Percentiles rank a stretch among this genome's conserved stretches.
phyloP scores from a whole-genome alignment of 1,140 invertebrate genomes.

The Anthonomus grandis region DNA sequence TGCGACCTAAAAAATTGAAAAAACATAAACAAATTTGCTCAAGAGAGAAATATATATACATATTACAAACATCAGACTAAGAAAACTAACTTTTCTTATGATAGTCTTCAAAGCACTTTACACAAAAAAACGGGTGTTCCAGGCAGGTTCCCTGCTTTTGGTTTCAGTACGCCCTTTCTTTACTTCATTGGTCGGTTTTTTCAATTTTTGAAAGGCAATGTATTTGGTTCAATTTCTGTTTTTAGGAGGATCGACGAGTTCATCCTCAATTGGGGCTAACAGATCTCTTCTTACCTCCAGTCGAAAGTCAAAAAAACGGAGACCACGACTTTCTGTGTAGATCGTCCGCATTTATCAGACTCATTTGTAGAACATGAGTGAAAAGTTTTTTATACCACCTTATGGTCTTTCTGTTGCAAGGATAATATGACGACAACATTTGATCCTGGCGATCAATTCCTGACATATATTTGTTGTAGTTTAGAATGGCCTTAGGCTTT shows the following conservation, averaged over 20 bases:
- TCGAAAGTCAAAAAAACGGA: conserved; percentile 17
- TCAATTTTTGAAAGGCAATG: conserved; percentile 16
- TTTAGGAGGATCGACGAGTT: background rate
- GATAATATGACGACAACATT: too few relatives aligned
- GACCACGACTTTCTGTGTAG: conserved; percentile 9
- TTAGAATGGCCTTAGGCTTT: too few relatives aligned
- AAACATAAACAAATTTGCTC: too few relatives aligned
- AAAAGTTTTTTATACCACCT: too few relatives aligned
- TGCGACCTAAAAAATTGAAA: background rate
- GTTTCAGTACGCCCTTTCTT: conserved; percentile 12
- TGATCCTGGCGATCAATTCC: too few relatives aligned
- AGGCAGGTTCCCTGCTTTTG: background rate
- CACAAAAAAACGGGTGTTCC: conserved; percentile 3
- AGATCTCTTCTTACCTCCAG: conserved; percentile 16
- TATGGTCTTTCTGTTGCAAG: background rate
- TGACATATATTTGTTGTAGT: too few relatives aligned
- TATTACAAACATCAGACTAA: background rate
- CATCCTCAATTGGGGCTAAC: conserved; percentile 7
- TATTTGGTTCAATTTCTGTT: background rate
- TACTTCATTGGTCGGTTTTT: conserved; percentile 9
- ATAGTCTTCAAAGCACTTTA: conserved; percentile 15
- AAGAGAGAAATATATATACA: background rate
- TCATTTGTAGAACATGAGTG: too few relatives aligned
- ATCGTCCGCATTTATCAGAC: conserved; percentile 17
- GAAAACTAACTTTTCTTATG: conserved; percentile 4